Percentiles rank a stretch among this genome's conserved stretches.
Conservation (phyloP, 2,888 invertebrate genomes). For the Eupithecia tripunctaria region DNA sequence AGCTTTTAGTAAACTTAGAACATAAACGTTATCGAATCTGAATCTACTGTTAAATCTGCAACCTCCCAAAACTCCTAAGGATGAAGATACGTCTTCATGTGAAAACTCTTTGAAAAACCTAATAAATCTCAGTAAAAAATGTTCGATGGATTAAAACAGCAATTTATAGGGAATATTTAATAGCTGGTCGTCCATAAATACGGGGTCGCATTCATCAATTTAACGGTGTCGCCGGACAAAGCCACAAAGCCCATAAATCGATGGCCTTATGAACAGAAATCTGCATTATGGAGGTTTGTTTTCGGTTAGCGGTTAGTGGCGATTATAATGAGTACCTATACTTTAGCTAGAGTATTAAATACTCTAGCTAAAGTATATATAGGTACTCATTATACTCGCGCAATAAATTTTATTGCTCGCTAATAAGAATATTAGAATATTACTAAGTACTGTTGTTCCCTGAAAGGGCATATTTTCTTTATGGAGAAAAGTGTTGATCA, state of each 20-base stretch:
- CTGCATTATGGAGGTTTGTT: constrained; percentile 37
- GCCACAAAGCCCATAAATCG: constrained; percentile 43
- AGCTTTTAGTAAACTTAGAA: background rate
- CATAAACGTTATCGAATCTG: background rate
- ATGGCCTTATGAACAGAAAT: constrained; percentile 38
- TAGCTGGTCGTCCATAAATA: constrained; percentile 27
- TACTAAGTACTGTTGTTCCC: no score
- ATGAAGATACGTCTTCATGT: background rate
- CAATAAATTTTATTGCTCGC: background rate
- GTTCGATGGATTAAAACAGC: constrained; percentile 8
- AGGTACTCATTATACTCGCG: no score
- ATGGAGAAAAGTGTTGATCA: no score
- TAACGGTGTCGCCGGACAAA: constrained; percentile 42
- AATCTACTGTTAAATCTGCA: background rate
- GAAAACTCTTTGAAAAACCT: background rate
- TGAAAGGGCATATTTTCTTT: background rate
- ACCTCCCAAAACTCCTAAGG: background rate
- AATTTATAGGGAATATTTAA: constrained; percentile 19
- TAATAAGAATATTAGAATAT: background rate
- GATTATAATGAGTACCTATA: background rate
- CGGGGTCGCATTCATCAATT: constrained; percentile 39
- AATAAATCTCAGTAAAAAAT: constrained; percentile 6
- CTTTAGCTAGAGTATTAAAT: background rate
- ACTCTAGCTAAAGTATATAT: no score
- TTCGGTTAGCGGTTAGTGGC: constrained; percentile 18